These are phyloP conservation scores for Semnornis frantzii DNA, from an alignment of 2,113 vertebrate genomes.

Conservation along the genomic window DNA sequence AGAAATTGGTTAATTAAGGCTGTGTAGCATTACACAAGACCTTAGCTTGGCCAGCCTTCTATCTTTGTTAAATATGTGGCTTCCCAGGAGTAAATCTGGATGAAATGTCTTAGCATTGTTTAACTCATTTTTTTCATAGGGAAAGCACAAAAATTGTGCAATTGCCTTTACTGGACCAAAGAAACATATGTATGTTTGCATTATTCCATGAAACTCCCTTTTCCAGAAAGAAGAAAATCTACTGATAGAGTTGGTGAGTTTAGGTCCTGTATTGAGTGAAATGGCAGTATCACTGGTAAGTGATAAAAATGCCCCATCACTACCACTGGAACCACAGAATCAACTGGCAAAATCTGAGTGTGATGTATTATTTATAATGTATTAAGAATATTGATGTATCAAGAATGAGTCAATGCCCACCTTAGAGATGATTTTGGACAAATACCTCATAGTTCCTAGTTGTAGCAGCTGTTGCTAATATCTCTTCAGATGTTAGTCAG, in stretches of 20 bases:
- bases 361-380: not conserved
- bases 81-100: conserved; percentile 44
- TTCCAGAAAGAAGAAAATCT: not conserved
- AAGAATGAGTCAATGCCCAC: not conserved
- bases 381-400: not conserved
- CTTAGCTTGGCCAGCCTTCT: conserved; percentile 37
- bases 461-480: not conserved
- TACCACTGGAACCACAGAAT: not conserved
- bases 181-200: not conserved
- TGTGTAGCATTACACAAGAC: conserved; percentile 24
- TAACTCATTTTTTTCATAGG: not conserved
- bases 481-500: not conserved
- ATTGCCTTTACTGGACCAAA: not conserved
- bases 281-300: not conserved
- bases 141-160: conserved; percentile 28
- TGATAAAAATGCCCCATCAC: not conserved
- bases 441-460: not conserved
- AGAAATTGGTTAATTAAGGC: conserved; percentile 38
- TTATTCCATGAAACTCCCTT: not conserved
- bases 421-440: not conserved
- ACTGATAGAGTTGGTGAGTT: not conserved
- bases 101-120: conserved; percentile 17
- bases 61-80: conserved; percentile 24
- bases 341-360: not conserved
- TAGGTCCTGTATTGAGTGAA: not conserved